Evolutionary conservation across 1,140 invertebrate genomes (phyloP), one percentile per base, ranked within the genome.

Genomic region (Danaus melanippus): DNA sequence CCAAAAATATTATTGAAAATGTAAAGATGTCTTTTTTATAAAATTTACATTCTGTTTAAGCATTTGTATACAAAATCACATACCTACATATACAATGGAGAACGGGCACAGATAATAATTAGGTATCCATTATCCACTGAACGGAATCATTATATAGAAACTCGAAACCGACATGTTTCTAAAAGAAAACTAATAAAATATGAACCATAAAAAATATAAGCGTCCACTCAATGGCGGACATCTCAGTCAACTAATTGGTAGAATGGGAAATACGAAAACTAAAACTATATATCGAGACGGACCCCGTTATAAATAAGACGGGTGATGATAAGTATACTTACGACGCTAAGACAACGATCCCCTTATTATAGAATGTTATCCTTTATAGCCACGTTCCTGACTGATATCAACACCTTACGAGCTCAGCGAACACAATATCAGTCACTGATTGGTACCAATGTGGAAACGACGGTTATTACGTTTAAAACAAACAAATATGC

Each of bases 161-260:
- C 42, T 9, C 21, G 42, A 48, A 32, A 42, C 42, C 55, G 15
- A 57, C 43, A 51, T 46, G 39, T 50, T 42, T 39, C 10, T 32
- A 60, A 46, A 15, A 42, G 42, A 50, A 50, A 69, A 69, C 51
- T 69, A 74, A 69, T 61, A 62, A 15, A 15, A 15, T 15, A 15
- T 15, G 53, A 53, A 60, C 64, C 69, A 79, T 81, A 82, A 82
- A 79, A 77, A 70, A 60, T 59, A 54, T 72, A 72, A 69, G 61
- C 79, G 80, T 82, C 77, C 79, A 72, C 67, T 53, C 66, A 50
- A 60, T 44, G 45, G 71, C 79, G 79, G 82, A 85, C 77, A 82
- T 82, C 82, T 85, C 82, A 85, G 77, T 85, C 82, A 85, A 85
- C 82, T 85, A 84, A 85, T 85, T 85, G 77, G 54, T 75, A 42